Evolutionary conservation across 1,140 invertebrate species (phyloP).

Genomic region (Hycleus phaleratus): DNA sequence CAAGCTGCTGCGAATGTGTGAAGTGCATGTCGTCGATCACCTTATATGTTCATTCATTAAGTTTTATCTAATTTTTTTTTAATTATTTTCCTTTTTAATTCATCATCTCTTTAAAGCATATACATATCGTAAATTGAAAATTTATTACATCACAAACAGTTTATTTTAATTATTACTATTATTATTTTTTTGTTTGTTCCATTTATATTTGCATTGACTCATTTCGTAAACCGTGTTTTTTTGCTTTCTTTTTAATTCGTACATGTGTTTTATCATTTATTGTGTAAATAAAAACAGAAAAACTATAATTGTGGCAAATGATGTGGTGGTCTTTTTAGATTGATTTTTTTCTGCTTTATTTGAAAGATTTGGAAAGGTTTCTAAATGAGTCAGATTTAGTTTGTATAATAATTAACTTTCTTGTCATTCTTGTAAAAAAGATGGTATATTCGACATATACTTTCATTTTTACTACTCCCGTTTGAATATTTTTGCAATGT

Average conservation of each 20-base stretch:
- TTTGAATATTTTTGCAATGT: background rate
- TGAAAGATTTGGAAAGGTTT: constrained; percentile 7
- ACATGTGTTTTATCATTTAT: no score
- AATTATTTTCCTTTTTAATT: constrained; percentile 20
- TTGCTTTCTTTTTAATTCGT: background rate
- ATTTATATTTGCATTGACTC: constrained; percentile 1
- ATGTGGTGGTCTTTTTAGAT: background rate
- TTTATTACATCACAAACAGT: constrained; percentile 30
- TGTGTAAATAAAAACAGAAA: no score
- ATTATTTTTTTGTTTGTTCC: background rate
- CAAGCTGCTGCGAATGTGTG: constrained; percentile 13
- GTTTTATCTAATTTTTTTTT: no score
- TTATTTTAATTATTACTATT: no score
- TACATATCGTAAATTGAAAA: constrained; percentile 35
- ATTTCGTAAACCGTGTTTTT: background rate
- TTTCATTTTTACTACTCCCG: no score
- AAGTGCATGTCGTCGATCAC: constrained; percentile 9
- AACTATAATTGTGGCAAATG: background rate
- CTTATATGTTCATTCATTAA: constrained; percentile 11
- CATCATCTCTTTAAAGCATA: constrained; percentile 30
- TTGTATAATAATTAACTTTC: constrained; percentile 24
- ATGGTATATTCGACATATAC: constrained; percentile 10
- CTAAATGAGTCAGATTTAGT: constrained; percentile 18
- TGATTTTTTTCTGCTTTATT: background rate
- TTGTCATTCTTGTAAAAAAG: constrained; percentile 19